Evolutionary conservation across 2,888 invertebrate species (phyloP).

Genomic region (Seladonia tumulorum): DNA sequence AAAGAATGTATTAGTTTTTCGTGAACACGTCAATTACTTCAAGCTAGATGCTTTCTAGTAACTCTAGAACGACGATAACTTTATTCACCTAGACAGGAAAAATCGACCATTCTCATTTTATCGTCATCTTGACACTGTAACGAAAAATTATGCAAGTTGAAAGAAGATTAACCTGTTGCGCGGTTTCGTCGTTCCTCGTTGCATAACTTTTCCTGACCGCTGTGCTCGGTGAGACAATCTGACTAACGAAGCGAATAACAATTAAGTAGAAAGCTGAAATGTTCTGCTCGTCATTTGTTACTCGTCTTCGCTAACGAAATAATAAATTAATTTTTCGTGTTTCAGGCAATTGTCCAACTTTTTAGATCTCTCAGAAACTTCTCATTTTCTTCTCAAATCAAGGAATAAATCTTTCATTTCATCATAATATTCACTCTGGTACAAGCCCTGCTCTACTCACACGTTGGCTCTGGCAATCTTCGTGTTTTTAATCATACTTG

Average conservation of each 20-base stretch:
- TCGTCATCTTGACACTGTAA: constrained; percentile 33
- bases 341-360: background rate
- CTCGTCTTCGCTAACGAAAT: background rate
- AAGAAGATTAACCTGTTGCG: constrained; percentile 12
- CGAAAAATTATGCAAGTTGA: constrained; percentile 1
- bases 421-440: too few relatives aligned
- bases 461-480: too few relatives aligned
- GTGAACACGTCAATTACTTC: too few relatives aligned
- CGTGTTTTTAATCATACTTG: too few relatives aligned
- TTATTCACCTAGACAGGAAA: background rate
- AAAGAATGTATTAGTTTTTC: too few relatives aligned
- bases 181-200: constrained; percentile 16
- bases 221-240: constrained; percentile 19
- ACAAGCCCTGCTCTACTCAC: too few relatives aligned
- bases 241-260: constrained; percentile 42
- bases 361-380: background rate
- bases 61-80: background rate
- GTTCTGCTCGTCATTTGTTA: constrained; percentile 20
- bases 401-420: too few relatives aligned
- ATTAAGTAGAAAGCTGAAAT: constrained; percentile 45
- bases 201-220: constrained; percentile 27
- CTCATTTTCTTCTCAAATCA: too few relatives aligned
- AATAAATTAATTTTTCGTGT: background rate
- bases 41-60: too few relatives aligned
- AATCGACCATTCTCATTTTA: background rate